Percentiles rank a stretch among this genome's conserved stretches.
phyloP scores from a whole-genome alignment of 1,140 invertebrate species.

The Fopius arisanus region DNA sequence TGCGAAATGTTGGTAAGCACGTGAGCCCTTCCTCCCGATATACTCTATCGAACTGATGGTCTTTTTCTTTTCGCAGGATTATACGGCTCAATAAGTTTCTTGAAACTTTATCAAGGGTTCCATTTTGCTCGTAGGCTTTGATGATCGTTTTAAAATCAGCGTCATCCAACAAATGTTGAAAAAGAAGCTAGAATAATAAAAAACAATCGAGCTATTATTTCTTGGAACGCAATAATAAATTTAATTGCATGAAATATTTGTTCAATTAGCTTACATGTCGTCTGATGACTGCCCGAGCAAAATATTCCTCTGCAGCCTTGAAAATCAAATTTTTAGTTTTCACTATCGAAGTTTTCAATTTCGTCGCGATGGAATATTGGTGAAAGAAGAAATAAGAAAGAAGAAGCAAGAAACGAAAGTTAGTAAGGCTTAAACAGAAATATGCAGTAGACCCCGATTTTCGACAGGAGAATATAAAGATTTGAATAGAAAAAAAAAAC shows the following conservation, averaged over 20 bases:
- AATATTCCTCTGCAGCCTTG: neutral
- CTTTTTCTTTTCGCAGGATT: neutral
- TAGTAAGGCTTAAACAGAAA: too few species aligned
- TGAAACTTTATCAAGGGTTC: neutral
- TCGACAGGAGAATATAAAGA: too few species aligned
- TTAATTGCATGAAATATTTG: neutral
- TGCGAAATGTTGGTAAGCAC: neutral
- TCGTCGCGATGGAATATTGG: too few species aligned
- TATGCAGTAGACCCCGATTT: too few species aligned
- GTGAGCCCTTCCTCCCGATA: neutral
- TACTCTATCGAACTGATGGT: neutral
- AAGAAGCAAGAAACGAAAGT: too few species aligned
- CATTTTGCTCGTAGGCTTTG: neutral
- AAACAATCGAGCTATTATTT: neutral
- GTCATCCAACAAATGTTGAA: neutral
- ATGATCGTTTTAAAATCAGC: neutral
- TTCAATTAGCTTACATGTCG: neutral
- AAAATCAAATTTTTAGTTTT: neutral
- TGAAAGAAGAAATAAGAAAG: too few species aligned
- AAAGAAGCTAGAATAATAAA: neutral
- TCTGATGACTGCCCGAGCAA: neutral
- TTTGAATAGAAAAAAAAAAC: too few species aligned
- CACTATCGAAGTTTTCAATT: too few species aligned
- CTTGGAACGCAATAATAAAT: neutral
- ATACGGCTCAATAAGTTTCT: neutral